Evolutionary conservation across 2,113 vertebrate genomes (phyloP).

Genomic region (Henicopernis longicauda): DNA sequence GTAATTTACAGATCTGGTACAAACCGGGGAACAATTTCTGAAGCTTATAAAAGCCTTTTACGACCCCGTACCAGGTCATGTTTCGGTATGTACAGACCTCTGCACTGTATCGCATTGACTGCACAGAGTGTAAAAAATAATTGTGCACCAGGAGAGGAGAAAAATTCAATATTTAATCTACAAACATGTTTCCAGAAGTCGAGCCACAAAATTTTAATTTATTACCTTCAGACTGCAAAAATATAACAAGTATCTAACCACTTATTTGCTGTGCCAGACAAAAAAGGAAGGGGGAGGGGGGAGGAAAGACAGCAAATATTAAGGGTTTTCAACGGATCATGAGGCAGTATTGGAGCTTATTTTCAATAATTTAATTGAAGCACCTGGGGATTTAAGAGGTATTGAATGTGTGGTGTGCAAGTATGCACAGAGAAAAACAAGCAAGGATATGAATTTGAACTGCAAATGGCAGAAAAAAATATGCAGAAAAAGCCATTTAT

Average conservation of each 20-base stretch:
- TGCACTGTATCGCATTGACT: neutral
- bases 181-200: neutral
- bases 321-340: neutral
- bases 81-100: neutral
- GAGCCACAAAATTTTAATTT: neutral
- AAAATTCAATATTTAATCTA: constrained; percentile 17
- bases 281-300: neutral
- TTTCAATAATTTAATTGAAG: neutral
- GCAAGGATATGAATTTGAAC: neutral
- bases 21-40: neutral
- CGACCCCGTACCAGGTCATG: neutral
- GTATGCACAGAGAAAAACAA: neutral
- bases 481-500: neutral
- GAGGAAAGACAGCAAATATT: neutral
- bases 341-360: neutral
- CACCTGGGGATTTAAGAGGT: neutral
- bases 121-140: neutral
- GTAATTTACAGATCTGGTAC: neutral
- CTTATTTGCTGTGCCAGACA: neutral
- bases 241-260: neutral
- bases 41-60: neutral
- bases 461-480: neutral
- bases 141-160: neutral
- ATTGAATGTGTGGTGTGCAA: neutral
- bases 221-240: neutral